phyloP scores from a whole-genome alignment of 2,113 vertebrate species.

The Dermatemys mawii region DNA sequence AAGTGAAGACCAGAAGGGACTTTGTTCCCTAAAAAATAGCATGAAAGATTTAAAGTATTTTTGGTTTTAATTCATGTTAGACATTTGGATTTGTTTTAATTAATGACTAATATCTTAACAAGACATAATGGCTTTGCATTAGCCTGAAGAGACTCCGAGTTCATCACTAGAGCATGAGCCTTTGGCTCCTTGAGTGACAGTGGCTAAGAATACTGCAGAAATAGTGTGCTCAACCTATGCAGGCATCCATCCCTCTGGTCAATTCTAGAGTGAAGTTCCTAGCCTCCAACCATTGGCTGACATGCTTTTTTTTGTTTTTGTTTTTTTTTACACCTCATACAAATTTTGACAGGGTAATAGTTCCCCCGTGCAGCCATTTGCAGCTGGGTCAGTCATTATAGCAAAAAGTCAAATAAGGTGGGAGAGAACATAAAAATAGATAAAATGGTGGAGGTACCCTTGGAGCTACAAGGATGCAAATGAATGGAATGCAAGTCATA shows the following conservation, averaged over 20 bases:
- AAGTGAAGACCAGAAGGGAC: neutral
- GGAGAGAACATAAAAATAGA: neutral
- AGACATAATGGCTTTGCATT: neutral
- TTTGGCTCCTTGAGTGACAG: neutral
- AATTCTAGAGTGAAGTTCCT: neutral
- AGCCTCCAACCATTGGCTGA: neutral
- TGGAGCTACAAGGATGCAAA: neutral
- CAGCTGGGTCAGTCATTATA: neutral
- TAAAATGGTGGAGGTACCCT: neutral
- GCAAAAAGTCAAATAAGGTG: neutral
- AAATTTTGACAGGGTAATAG: neutral
- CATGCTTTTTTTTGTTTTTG: neutral
- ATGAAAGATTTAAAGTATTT: too few relatives aligned
- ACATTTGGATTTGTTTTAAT: neutral
- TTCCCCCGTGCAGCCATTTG: neutral
- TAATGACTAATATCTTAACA: neutral
- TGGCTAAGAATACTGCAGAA: neutral
- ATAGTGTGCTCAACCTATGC: neutral
- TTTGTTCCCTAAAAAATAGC: too few relatives aligned
- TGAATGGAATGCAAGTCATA: too few relatives aligned
- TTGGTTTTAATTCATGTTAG: neutral
- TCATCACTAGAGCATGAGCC: fast-evolving
- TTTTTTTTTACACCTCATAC: neutral
- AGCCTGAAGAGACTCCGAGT: fast-evolving
- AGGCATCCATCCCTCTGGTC: neutral